Evolutionary conservation across 2,113 vertebrate genomes (phyloP), one percentile per base, ranked within the genome.

Genomic region (Mohoua ochrocephala): DNA sequence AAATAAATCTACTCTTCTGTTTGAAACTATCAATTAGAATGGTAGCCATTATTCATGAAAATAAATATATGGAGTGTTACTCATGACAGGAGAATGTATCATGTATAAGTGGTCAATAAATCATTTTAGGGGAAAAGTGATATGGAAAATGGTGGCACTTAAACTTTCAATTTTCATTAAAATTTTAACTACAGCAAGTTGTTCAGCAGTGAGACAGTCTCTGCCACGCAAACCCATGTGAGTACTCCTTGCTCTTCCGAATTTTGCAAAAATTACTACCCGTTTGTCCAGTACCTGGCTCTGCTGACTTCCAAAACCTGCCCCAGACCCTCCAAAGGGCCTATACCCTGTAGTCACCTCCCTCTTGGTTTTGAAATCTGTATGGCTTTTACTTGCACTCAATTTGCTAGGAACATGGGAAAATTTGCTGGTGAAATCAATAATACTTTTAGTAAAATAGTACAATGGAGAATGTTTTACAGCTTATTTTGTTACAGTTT

Each of bases 21-120:
- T 96, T 97, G 91, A 97, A 97, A 78, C 95, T 93, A 98, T 98
- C 97, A 98, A 97, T 98, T 98, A 98, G 97, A 95, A 88, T 92
- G 44, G 93, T 96, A 61, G 84, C 86, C 89, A 96, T 97, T 97
- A 97, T 96, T 98, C 97, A 97, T 96, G 97, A 96, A 97, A 98
- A 97, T 91, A 97, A 97, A 98, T 97, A 94, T 88, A 98, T 95
- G 93, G 87, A 88, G 84, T 96, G 92, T 84, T 97, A 94, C 93
- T 97, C 82, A 95, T 95, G 91, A 95, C 87, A 98, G 95, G 77
- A 91, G 92, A 97, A 97, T 97, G 90, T 91, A 97, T 97, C 97
- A 97, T 97, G 79, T 95, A 83, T 97, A 97, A 97, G 90, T 95
- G 94, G 95, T 96, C 97, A 97, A 96, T 97, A 97, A 97, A 98